Base-by-base conservation (phyloP, 2,113 vertebrate genomes). In the Tychaedon coryphoeus region DNA sequence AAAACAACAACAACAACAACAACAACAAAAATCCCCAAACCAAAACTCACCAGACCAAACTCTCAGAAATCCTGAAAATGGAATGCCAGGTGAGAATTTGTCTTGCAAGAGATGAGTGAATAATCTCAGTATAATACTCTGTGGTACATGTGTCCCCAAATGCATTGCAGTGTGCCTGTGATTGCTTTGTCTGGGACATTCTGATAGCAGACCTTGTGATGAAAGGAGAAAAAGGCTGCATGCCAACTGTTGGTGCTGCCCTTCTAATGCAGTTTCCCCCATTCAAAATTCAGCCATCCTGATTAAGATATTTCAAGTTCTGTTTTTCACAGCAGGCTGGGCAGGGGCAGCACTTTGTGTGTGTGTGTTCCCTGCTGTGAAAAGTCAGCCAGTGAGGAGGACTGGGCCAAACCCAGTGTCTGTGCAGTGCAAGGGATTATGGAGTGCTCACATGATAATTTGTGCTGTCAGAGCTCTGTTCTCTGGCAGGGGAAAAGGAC, bases 181-280 rank as follows among this genome's bases (percentile, higher is more conserved):
- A 2, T 12, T 14, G n/a, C n/a, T 43, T 71, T 50, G 20, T 17
- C 57, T 48, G 43, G 20, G 43, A 36, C 5, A 2, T 36, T 33
- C 38, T 56, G 34, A 14, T 6, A n/a, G 60, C 11, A 65, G 26
- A 54, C 24, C 23, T 36, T 38, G 62, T 40, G 38, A 45, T 54
- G 71, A 33, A 33, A 88, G 60, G 42, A 14, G 9, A 8, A 26
- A 36, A 66, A 19, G 12, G 5, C 28, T 58, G 47, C 60, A 20
- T 29, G 67, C 38, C 56, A 42, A 1, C 34, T 26, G 22, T 5
- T 19, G 1, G 23, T 84, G 31, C 34, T 73, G 56, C 53, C 72
- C 14, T 50, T 61, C 19, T 48, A 7, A 5, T 43, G 19, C 18
- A 50, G 19, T 1, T 51, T 3, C 0, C 8, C 9, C 9, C 5